A percentile compares a stretch with the other conserved stretches of the same genome.
Evolutionary conservation across 1,140 invertebrate species (phyloP).

Genomic region (Gerris buenoi): DNA sequence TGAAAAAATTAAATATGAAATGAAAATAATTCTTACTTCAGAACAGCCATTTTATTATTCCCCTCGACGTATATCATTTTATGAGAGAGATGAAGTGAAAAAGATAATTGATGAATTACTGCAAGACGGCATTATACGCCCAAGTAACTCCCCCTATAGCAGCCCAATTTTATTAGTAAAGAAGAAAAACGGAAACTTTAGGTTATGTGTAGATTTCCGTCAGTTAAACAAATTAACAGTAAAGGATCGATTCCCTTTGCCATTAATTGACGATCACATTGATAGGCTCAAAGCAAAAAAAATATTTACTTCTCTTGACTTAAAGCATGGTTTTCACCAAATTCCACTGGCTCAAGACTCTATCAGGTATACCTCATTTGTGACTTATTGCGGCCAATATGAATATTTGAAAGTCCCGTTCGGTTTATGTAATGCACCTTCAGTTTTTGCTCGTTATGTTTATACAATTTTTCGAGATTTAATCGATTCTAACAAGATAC

Average conservation of each 20-base stretch:
- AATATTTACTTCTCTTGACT: constrained; percentile 27
- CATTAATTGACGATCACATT: constrained; percentile 29
- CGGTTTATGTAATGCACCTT: constrained; percentile 22
- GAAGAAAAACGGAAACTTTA: constrained; percentile 33
- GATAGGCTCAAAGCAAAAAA: constrained; percentile 20
- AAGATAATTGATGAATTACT: neutral
- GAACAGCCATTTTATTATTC: neutral
- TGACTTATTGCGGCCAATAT: constrained; percentile 21
- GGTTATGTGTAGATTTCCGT: constrained; percentile 33
- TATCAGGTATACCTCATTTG: constrained; percentile 26
- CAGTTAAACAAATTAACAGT: constrained; percentile 27
- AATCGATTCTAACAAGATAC: neutral
- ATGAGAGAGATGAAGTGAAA: neutral
- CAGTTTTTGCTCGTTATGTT: constrained; percentile 21
- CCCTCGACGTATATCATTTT: neutral
- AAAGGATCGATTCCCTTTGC: constrained; percentile 30
- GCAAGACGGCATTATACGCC: neutral
- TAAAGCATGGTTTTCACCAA: constrained; percentile 30
- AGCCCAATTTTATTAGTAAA: constrained; percentile 19
- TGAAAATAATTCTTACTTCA: neutral
- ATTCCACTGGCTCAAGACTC: constrained; percentile 22
- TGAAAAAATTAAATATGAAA: constrained; percentile 5
- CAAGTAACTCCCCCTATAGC: neutral
- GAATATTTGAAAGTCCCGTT: constrained; percentile 26
- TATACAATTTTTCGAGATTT: constrained; percentile 8